A percentile compares a stretch with the other conserved stretches of the same genome.
Conservation (phyloP, 2,797 vertebrate genomes). For the Poeciliopsis paucimaculata region DNA sequence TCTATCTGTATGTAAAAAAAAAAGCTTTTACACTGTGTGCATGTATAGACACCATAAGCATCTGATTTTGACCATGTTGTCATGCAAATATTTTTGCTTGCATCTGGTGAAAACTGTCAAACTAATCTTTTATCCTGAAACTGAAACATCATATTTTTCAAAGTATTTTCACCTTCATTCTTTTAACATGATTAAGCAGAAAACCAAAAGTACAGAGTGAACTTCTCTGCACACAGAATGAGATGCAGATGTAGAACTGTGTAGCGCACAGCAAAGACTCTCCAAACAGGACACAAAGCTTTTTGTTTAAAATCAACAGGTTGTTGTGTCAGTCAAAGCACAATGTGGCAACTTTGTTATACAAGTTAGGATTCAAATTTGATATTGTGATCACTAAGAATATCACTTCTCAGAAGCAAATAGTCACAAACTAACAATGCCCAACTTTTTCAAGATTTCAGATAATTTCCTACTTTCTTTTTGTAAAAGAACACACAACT, state of each 20-base stretch:
- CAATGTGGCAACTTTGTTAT: neutral
- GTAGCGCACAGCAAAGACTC: neutral
- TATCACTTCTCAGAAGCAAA: neutral
- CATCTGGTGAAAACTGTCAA: neutral
- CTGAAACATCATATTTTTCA: neutral
- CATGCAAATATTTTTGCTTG: neutral
- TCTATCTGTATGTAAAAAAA: slow-evolving; percentile 5
- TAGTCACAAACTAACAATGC: neutral
- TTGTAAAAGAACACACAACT: neutral
- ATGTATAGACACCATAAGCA: neutral
- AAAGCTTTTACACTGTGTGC: neutral
- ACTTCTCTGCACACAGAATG: neutral
- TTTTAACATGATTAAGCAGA: neutral
- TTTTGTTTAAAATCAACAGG: neutral
- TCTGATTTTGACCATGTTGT: neutral
- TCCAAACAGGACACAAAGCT: neutral
- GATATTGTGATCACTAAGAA: neutral
- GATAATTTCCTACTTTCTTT: neutral
- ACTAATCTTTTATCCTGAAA: neutral
- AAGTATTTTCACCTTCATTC: neutral
- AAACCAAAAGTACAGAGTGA: neutral
- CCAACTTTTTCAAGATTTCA: neutral
- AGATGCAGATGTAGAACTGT: neutral
- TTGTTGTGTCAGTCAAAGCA: neutral
- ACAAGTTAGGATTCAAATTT: neutral